These are phyloP conservation scores for Ramphastos sulfuratus DNA, from an alignment of 2,113 vertebrate genomes.

Conservation along the genomic window DNA sequence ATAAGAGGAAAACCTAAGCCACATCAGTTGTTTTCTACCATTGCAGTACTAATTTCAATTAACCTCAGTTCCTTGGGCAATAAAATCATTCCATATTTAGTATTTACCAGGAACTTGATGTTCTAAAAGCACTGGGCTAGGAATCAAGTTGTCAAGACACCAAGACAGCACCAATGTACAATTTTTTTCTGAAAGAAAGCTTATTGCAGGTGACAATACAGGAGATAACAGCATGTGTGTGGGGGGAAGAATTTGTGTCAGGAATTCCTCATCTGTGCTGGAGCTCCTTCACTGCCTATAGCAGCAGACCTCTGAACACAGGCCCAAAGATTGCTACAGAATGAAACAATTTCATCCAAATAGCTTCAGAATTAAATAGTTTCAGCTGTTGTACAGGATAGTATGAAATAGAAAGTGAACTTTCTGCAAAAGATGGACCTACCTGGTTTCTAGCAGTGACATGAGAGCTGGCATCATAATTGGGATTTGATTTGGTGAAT, in stretches of 20 bases:
- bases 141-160: constrained; percentile 7
- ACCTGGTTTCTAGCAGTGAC: neutral
- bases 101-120: neutral
- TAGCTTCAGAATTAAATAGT: neutral
- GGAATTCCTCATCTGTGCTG: neutral
- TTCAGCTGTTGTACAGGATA: neutral
- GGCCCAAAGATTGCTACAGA: neutral
- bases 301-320: neutral
- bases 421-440: neutral
- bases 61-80: neutral
- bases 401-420: neutral
- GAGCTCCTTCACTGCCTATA: neutral
- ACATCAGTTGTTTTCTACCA: neutral
- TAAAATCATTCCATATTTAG: neutral
- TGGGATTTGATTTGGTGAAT: neutral
- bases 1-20: neutral
- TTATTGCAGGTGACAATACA: neutral
- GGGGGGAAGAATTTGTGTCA: neutral
- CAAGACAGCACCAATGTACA: neutral
- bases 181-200: neutral
- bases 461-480: neutral
- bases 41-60: neutral
- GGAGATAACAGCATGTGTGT: neutral
- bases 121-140: constrained; percentile 11
- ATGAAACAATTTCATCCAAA: neutral